Percentiles rank a stretch among this genome's conserved stretches.
These are phyloP conservation scores for Muscicapa comitata DNA, from an alignment of 2,797 vertebrate species.

Conservation along the genomic window DNA sequence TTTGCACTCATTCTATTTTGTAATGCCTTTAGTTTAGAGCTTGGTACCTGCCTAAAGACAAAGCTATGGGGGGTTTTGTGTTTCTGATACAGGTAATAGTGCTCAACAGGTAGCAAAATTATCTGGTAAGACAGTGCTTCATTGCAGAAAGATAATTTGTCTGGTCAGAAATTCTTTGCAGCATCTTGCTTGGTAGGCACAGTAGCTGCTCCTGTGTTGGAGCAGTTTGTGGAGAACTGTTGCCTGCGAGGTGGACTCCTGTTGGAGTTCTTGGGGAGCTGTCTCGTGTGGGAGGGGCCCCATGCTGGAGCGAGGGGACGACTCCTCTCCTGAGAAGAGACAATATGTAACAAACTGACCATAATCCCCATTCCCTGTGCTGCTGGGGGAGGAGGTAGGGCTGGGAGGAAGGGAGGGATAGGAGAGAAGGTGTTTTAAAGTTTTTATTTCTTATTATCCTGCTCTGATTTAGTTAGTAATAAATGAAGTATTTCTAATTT, in stretches of 20 bases:
- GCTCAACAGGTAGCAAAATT: not conserved
- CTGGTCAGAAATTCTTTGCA: not conserved
- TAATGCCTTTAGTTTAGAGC: not conserved
- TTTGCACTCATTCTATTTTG: not conserved
- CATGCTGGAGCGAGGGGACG: not conserved
- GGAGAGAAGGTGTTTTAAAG: not conserved
- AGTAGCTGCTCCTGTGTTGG: not conserved
- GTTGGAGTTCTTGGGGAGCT: not conserved
- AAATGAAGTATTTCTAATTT: not conserved
- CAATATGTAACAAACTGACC: not conserved
- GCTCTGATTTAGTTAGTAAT: not conserved
- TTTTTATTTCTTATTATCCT: not conserved
- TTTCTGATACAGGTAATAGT: not conserved
- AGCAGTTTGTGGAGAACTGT: not conserved
- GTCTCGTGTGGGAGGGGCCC: not conserved
- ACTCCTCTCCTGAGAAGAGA: not conserved
- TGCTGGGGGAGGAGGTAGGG: not conserved
- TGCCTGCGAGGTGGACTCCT: not conserved
- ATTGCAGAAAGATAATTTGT: not conserved
- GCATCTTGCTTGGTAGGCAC: not conserved
- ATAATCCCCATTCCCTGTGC: not conserved
- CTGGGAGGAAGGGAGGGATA: not conserved
- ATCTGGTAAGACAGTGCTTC: not conserved
- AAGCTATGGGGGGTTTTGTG: accelerated
- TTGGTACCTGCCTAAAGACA: not conserved